Conservation (phyloP, 2,888 invertebrate species). For the Sarcophaga subvicina region DNA sequence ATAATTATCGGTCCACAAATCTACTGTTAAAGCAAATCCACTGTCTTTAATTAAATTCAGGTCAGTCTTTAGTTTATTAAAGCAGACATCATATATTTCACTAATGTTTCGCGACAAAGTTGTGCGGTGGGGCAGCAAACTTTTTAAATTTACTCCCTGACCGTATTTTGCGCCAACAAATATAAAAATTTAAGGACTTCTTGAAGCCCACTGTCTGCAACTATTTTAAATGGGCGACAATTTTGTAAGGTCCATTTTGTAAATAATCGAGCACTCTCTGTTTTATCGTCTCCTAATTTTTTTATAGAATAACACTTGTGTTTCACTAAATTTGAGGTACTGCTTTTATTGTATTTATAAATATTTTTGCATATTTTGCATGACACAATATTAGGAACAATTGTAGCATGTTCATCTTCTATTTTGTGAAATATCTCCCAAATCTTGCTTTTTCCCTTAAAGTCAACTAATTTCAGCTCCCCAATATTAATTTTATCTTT, state of each 20-base stretch:
- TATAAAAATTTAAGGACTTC: constrained; percentile 26
- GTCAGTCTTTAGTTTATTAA: constrained; percentile 34
- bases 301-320: no score
- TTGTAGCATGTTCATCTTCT: constrained; percentile 4
- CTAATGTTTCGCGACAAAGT: no score
- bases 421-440: constrained; percentile 38
- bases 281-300: constrained; percentile 12
- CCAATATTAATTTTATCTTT: constrained; percentile 23
- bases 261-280: constrained; percentile 20
- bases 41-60: constrained; percentile 24
- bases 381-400: constrained; percentile 16
- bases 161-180: not conserved
- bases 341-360: no score
- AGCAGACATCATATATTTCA: constrained; percentile 13
- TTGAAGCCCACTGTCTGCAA: constrained; percentile 55
- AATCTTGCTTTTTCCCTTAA: constrained; percentile 22
- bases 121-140: no score
- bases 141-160: no score
- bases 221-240: constrained; percentile 55
- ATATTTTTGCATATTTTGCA: no score
- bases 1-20: constrained; percentile 26
- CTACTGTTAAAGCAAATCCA: no score
- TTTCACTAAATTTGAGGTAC: no score
- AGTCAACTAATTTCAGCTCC: constrained; percentile 6
- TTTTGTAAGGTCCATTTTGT: constrained; percentile 61